Percentiles rank a stretch among this genome's conserved stretches.
phyloP scores from a whole-genome alignment of 2,888 invertebrate species.

The Ligdia adustata region DNA sequence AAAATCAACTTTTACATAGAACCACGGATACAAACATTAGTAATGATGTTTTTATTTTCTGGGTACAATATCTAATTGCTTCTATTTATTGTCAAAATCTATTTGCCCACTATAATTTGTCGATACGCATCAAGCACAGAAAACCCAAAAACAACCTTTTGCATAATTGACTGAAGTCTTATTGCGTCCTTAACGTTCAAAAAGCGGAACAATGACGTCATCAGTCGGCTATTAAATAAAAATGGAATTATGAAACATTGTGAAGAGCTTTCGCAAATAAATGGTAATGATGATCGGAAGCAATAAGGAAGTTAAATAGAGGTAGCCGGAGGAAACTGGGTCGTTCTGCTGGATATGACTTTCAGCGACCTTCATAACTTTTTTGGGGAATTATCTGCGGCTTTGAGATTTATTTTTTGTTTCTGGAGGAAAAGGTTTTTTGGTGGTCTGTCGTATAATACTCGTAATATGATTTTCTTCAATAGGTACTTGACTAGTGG shows the following conservation, averaged over 20 bases:
- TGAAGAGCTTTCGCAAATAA: slow-evolving; percentile 47
- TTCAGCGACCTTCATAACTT: slow-evolving; percentile 10
- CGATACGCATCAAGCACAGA: no score
- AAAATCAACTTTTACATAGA: no score
- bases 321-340: slow-evolving; percentile 12
- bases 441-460: no score
- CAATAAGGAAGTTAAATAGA: slow-evolving; percentile 53
- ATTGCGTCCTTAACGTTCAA: slow-evolving; percentile 15
- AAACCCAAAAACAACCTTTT: neutral
- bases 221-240: slow-evolving; percentile 22
- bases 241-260: slow-evolving; percentile 45
- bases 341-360: slow-evolving; percentile 13
- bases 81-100: no score
- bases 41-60: no score
- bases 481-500: no score
- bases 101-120: no score
- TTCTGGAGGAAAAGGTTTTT: no score
- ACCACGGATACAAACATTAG: no score
- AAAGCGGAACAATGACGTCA: slow-evolving; percentile 19
- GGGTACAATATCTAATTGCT: no score
- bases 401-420: no score
- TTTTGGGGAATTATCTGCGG: neutral
- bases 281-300: slow-evolving; percentile 55
- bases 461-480: no score
- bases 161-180: slow-evolving; percentile 8